Percentiles rank a stretch among this genome's conserved stretches.
Evolutionary conservation across 30 jellyfish, hydroid and myxozoan genomes (phyloP).

Genomic region (Chrysaora quinquecirrha): DNA sequence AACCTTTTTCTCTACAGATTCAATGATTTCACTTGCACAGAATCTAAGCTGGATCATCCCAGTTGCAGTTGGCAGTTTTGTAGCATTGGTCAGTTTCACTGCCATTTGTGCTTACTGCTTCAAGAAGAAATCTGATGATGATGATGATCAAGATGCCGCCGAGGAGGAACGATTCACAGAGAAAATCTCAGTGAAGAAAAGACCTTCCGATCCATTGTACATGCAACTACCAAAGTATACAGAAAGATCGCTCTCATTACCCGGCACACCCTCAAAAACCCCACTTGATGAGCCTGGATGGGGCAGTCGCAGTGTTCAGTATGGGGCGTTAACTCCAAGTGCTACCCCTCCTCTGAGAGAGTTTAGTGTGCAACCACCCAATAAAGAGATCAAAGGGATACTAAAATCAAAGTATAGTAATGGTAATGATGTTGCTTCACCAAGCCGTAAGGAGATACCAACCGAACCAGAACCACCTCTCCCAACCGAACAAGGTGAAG

Average conservation of each 20-base stretch:
- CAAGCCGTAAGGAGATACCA: constrained; percentile 11
- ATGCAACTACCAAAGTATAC: constrained; percentile 19
- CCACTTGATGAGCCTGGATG: constrained; percentile 38
- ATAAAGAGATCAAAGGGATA: constrained; percentile 29
- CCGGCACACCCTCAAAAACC: constrained; percentile 31
- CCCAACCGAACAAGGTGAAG: constrained; percentile 72
- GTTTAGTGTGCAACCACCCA: constrained; percentile 54
- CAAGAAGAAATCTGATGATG: constrained; percentile 58
- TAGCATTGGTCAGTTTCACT: constrained; percentile 35
- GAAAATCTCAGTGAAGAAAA: constrained; percentile 3
- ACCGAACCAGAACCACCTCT: constrained; percentile 82
- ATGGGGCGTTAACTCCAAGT: constrained; percentile 38
- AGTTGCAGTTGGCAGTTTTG: constrained; percentile 45
- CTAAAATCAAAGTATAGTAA: constrained; percentile 6
- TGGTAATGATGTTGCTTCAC: not conserved
- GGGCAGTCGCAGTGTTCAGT: constrained; percentile 21
- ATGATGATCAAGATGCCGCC: constrained; percentile 44
- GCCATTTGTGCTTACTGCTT: constrained; percentile 79
- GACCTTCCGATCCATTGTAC: constrained; percentile 15
- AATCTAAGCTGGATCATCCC: constrained; percentile 50
- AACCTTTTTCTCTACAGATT: too few relatives aligned
- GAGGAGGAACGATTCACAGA: constrained; percentile 20
- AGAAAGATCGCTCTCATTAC: constrained; percentile 17
- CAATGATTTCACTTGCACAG: constrained; percentile 22
- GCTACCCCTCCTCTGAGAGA: constrained; percentile 20